These are phyloP conservation scores for Orientallactaga sibirica DNA, from an alignment of 2,797 vertebrate genomes.

Conservation along the genomic window DNA sequence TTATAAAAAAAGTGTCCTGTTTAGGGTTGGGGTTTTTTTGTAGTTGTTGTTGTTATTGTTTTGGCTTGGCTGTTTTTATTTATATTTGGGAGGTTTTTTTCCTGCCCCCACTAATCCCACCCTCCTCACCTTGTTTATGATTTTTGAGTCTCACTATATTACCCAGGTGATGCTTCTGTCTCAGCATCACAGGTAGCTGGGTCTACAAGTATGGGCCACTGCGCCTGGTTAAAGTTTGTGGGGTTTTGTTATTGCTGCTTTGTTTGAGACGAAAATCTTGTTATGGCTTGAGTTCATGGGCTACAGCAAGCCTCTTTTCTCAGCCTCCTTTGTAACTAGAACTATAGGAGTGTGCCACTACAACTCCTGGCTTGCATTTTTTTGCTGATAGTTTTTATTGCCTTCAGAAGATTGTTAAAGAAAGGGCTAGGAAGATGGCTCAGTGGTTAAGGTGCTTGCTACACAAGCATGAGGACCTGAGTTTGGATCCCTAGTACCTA, in stretches of 20 bases:
- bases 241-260: neutral
- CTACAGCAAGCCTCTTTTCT: neutral
- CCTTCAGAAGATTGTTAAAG: constrained; percentile 45
- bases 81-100: too few species aligned
- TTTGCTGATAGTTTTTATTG: neutral
- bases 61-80: too few species aligned
- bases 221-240: neutral
- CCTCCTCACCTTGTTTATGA: neutral
- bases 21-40: neutral
- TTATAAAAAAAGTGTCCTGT: neutral
- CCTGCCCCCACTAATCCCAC: too few species aligned
- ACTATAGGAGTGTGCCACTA: neutral
- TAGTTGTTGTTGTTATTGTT: too few species aligned
- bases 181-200: neutral
- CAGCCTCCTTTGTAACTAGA: neutral
- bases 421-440: neutral
- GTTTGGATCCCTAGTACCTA: too few species aligned
- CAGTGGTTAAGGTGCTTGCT: too few species aligned
- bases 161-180: neutral
- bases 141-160: neutral
- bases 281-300: neutral
- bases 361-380: neutral
- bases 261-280: neutral
- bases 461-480: too few species aligned
- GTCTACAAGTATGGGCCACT: neutral